phyloP scores from a whole-genome alignment of 2,113 vertebrate species.

The Oenanthe oenanthe region DNA sequence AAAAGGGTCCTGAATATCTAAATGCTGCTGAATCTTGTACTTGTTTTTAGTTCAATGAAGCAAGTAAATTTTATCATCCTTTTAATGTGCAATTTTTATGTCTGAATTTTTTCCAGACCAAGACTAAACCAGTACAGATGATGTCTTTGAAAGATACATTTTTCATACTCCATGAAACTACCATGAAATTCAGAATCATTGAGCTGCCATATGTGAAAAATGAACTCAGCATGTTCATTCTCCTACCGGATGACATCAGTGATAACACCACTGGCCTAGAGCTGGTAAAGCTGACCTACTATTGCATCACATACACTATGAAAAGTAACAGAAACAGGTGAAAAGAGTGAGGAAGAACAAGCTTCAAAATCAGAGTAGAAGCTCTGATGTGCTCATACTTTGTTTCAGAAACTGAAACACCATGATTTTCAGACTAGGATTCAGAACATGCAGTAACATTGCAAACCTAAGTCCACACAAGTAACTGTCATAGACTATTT shows the following conservation, averaged over 20 bases:
- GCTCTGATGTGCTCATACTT: background rate
- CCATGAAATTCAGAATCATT: slow-evolving; percentile 72
- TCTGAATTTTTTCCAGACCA: slow-evolving; percentile 63
- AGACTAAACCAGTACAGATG: slow-evolving; percentile 82
- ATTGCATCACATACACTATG: background rate
- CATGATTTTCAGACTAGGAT: background rate
- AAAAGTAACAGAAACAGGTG: background rate
- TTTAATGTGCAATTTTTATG: background rate
- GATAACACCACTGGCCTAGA: slow-evolving; percentile 79
- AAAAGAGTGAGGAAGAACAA: background rate
- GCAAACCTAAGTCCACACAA: background rate
- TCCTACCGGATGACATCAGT: slow-evolving; percentile 76
- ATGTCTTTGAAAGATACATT: slow-evolving; percentile 78
- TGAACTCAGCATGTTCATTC: slow-evolving; percentile 86
- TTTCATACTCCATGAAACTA: slow-evolving; percentile 52
- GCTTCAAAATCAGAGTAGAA: background rate
- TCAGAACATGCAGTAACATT: background rate
- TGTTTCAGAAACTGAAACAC: background rate
- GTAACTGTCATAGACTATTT: background rate
- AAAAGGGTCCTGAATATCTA: background rate
- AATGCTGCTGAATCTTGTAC: background rate
- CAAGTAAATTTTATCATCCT: background rate
- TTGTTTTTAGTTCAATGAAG: background rate
- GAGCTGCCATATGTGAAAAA: slow-evolving; percentile 81
- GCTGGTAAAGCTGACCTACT: slow-evolving; percentile 73